phyloP scores from a whole-genome alignment of 1,140 invertebrate species.

The Drosophila sucinea region DNA sequence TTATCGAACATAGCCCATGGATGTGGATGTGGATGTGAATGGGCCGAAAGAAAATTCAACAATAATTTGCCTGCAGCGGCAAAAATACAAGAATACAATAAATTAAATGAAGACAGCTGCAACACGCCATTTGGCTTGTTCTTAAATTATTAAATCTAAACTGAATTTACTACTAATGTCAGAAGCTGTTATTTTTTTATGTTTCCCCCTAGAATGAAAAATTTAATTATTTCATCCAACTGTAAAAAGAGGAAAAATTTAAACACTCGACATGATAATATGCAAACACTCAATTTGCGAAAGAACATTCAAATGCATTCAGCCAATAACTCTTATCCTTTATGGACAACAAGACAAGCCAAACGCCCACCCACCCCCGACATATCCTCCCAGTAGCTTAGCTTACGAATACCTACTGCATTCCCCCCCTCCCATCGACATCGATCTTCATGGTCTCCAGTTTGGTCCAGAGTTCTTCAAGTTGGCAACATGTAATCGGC shows the following conservation, averaged over 20 bases:
- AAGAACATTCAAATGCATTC: conserved; percentile 78
- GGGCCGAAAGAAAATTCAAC: neutral
- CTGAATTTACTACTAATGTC: neutral
- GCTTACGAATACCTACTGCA: neutral
- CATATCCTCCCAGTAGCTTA: neutral
- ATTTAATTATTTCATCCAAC: neutral
- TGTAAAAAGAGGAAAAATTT: conserved; percentile 31
- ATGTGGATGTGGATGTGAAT: neutral
- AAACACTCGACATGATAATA: conserved; percentile 32
- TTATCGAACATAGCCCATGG: conserved; percentile 33
- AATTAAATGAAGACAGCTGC: neutral
- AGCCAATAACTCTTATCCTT: conserved; percentile 75
- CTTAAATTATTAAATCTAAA: neutral
- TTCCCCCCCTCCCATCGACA: neutral
- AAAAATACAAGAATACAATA: neutral
- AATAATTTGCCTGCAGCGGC: neutral
- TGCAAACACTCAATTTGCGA: conserved; percentile 49
- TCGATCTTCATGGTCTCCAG: conserved; percentile 27
- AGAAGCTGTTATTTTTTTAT: neutral
- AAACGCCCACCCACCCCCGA: neutral
- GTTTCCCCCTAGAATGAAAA: neutral
- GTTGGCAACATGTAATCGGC: conserved; percentile 76
- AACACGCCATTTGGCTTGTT: no score
- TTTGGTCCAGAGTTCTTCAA: conserved; percentile 10
- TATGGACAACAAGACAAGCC: conserved; percentile 50